Evolutionary conservation across 2,888 invertebrate genomes (phyloP).

Genomic region (Masnerella sp.): DNA sequence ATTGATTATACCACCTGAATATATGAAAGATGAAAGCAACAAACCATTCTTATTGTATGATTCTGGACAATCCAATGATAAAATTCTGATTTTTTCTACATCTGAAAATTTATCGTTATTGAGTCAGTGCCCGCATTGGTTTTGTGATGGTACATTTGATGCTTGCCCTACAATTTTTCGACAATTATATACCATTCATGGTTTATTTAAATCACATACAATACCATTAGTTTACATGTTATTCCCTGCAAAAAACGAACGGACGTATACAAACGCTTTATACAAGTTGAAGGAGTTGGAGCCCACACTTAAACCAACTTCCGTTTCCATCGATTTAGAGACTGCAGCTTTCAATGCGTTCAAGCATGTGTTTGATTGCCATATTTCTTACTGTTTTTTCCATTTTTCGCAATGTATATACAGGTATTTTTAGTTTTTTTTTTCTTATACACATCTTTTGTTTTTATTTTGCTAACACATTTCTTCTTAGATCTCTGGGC

Average conservation of each 20-base stretch:
- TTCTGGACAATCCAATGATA: not conserved
- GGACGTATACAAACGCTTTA: not conserved
- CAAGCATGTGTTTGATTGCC: slow-evolving; percentile 8
- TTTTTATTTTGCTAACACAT: not conserved
- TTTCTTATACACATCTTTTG: not conserved
- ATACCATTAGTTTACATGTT: not conserved
- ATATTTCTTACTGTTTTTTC: slow-evolving; percentile 31
- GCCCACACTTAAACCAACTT: not conserved
- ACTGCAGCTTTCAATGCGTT: slow-evolving; percentile 13
- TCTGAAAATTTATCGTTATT: not conserved
- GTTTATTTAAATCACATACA: not conserved
- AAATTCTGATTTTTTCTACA: slow-evolving; percentile 1
- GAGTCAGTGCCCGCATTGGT: not conserved
- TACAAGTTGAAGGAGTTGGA: not conserved
- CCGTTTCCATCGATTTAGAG: not conserved
- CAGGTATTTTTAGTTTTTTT: slow-evolving; percentile 8
- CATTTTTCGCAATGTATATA: slow-evolving; percentile 13
- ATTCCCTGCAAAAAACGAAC: not conserved
- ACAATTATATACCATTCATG: slow-evolving; percentile 4
- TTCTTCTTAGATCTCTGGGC: slow-evolving; percentile 8
- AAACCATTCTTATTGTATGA: not conserved
- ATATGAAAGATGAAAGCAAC: not conserved
- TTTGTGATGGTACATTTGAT: slow-evolving; percentile 16
- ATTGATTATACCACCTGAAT: not conserved
- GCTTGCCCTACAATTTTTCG: slow-evolving; percentile 16